Evolutionary conservation across 2,888 invertebrate genomes (phyloP).

Genomic region (Catocala nupta): DNA sequence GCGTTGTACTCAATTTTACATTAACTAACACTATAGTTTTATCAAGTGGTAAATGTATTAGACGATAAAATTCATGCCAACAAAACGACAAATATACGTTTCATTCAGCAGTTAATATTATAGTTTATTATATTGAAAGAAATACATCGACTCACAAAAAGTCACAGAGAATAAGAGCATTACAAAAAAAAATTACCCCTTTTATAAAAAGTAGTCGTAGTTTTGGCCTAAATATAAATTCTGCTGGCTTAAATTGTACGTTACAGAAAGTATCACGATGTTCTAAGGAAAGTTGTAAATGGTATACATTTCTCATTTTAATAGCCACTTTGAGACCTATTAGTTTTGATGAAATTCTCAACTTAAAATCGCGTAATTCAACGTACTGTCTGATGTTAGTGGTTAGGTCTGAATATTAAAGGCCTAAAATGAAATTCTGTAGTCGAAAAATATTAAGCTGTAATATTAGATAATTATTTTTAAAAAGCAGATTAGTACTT

Average conservation of each 20-base stretch:
- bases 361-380: conserved; percentile 33
- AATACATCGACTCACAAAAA: not conserved
- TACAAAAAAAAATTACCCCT: conserved; percentile 4
- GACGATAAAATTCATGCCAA: no score
- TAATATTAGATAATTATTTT: no score
- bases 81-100: no score
- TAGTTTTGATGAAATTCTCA: conserved; percentile 40
- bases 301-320: conserved; percentile 48
- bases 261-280: conserved; percentile 14
- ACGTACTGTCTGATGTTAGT: conserved; percentile 18
- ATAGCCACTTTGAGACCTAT: conserved; percentile 42
- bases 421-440: conserved; percentile 5
- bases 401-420: conserved; percentile 20
- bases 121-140: not conserved
- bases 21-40: no score
- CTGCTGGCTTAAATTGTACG: conserved; percentile 11
- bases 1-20: no score
- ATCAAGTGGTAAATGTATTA: no score
- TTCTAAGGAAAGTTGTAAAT: conserved; percentile 36
- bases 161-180: conserved; percentile 1
- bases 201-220: conserved; percentile 1
- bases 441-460: no score
- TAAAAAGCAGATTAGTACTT: no score
- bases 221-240: conserved; percentile 18
- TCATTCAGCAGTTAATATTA: no score